Conservation (phyloP, 2,888 invertebrate genomes). For the Drosophila longiperda region DNA sequence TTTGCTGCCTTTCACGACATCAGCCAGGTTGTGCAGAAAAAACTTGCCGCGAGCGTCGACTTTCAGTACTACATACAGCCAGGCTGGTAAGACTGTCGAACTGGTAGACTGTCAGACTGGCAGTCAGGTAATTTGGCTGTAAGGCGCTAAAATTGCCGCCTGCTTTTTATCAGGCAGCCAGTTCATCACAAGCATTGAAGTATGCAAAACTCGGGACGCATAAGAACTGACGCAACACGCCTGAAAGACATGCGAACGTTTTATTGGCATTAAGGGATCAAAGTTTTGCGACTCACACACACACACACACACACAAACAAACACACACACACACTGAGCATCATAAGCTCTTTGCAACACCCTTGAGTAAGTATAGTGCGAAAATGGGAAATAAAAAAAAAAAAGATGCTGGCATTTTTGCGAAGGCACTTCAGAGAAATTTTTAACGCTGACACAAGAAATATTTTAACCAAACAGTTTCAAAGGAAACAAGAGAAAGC, state of each 20-base stretch:
- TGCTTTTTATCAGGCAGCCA: slow-evolving; percentile 64
- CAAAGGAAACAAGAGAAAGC: slow-evolving; percentile 9
- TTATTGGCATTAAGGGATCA: slow-evolving; percentile 80
- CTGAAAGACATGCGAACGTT: slow-evolving; percentile 76
- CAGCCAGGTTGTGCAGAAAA: slow-evolving; percentile 40
- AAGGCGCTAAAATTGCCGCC: slow-evolving; percentile 65
- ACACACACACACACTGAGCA: slow-evolving; percentile 15
- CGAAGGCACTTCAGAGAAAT: slow-evolving; percentile 71
- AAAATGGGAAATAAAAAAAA: slow-evolving; percentile 2
- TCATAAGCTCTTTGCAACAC: slow-evolving; percentile 72
- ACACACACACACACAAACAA: slow-evolving; percentile 16
- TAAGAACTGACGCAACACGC: slow-evolving; percentile 75
- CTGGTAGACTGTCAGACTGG: neutral
- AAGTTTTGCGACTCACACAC: slow-evolving; percentile 55
- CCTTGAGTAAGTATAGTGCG: slow-evolving; percentile 54
- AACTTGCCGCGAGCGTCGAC: slow-evolving; percentile 26
- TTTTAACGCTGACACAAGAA: slow-evolving; percentile 79
- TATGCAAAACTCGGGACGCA: slow-evolving; percentile 59
- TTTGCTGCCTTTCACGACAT: slow-evolving; percentile 55
- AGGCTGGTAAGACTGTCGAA: slow-evolving; percentile 5
- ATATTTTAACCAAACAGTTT: slow-evolving; percentile 66
- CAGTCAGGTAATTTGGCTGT: slow-evolving; percentile 47
- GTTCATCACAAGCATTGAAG: slow-evolving; percentile 62
- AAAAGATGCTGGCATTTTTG: slow-evolving; percentile 55
- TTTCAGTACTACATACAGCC: neutral